phyloP scores from a whole-genome alignment of 2,113 vertebrate species.

The rabbit (Oryctolagus cuniculus) region mOryCun1.1 NC_091442.1:87431501-87432000 shows the following conservation, averaged over 20 bases:
- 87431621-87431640: not conserved
- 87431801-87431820: not conserved
- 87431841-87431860: not conserved
- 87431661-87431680: not conserved
- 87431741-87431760: fast-evolving
- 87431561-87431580: not conserved
- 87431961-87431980: too few relatives aligned
- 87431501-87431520: not conserved
- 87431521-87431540: not conserved
- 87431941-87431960: not conserved
- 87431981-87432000: too few relatives aligned
- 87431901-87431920: not conserved
- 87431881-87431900: not conserved
- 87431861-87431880: not conserved
- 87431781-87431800: not conserved
- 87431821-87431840: not conserved
- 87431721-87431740: not conserved
- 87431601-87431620: not conserved
- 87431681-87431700: not conserved
- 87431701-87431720: not conserved
- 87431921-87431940: not conserved
- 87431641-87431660: not conserved
- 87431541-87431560: not conserved
- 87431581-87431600: not conserved
- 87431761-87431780: not conserved